Evolutionary conservation across 2,797 vertebrate genomes (phyloP), one percentile per base, ranked within the genome.

Genomic region (Sebastolobus alascanus): DNA sequence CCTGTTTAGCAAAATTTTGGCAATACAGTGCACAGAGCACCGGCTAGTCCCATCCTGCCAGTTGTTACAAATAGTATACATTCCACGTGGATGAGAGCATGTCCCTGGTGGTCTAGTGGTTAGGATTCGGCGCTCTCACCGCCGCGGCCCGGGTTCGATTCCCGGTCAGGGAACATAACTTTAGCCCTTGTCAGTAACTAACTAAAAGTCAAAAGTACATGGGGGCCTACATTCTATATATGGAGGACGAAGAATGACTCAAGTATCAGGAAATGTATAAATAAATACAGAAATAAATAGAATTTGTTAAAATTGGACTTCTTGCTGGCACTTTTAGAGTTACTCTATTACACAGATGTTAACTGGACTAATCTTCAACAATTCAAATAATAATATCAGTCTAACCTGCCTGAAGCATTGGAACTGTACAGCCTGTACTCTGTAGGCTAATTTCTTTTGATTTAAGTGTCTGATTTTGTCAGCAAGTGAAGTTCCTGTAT

Each of bases 41-140:
- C n/a, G 14, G 22, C 60, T 82, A 60, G 2, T 5, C 58, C 18
- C 8, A 18, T 54, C 13, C 50, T 54, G 46, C 20, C 77, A 71
- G 37, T 6, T 75, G 74, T 66, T 56, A 38, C 22, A 37, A 13
- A 50, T 37, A 38, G 13, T 20, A 14, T 37, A 27, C 60, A 79
- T 59, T 35, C 31, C 37, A 38, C 20, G 43, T 3, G 14, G 6
- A 1, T 18, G 16, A 8, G 43, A 35, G 38, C 38, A 65, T 25
- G 5, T 66, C 64, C 35, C n/a, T 64, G 35, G 35, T 94, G 90
- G 94, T 95, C 94, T 95, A 95, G 93, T 96, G 94, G 94, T 92
- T 95, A 95, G 93, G 93, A 95, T 95, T 95, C 86, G 90, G 92
- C 83, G 91, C 92, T 93, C 91, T 95, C 93, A 94, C 93, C 87